Evolutionary conservation across 1,140 invertebrate species (phyloP).

Genomic region (Sycobia sp.): DNA sequence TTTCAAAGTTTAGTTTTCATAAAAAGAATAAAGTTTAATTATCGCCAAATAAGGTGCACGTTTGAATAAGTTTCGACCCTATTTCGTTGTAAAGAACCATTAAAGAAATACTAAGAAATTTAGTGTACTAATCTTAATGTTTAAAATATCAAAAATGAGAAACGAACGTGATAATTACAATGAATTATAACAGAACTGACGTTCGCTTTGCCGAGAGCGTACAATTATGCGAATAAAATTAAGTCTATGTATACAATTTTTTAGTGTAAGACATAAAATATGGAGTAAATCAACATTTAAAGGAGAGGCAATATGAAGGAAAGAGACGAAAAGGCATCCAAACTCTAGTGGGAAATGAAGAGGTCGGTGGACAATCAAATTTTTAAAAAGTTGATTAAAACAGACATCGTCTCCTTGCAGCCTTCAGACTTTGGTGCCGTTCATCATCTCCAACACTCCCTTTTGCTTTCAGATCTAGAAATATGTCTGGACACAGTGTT

Average conservation of each 20-base stretch:
- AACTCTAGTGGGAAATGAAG: slow-evolving; percentile 42
- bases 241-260: no score
- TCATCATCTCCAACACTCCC: background rate
- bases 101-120: no score
- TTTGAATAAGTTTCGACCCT: no score
- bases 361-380: slow-evolving; percentile 31
- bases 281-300: slow-evolving; percentile 12
- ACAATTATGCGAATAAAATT: slow-evolving; percentile 21
- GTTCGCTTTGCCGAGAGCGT: no score
- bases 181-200: no score
- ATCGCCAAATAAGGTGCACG: no score
- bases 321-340: background rate
- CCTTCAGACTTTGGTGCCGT: slow-evolving; percentile 16
- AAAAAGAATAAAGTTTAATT: no score
- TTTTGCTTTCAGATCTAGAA: background rate
- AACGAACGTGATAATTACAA: no score
- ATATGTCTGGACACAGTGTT: background rate
- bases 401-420: slow-evolving; percentile 20
- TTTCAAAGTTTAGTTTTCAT: no score
- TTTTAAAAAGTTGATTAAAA: slow-evolving; percentile 46
- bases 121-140: no score
- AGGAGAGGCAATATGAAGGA: background rate
- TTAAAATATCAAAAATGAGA: no score
- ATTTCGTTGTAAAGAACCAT: no score
- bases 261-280: slow-evolving; percentile 22